Conservation (phyloP, 2,113 vertebrate species). For the Galeopterus variegatus region DNA sequence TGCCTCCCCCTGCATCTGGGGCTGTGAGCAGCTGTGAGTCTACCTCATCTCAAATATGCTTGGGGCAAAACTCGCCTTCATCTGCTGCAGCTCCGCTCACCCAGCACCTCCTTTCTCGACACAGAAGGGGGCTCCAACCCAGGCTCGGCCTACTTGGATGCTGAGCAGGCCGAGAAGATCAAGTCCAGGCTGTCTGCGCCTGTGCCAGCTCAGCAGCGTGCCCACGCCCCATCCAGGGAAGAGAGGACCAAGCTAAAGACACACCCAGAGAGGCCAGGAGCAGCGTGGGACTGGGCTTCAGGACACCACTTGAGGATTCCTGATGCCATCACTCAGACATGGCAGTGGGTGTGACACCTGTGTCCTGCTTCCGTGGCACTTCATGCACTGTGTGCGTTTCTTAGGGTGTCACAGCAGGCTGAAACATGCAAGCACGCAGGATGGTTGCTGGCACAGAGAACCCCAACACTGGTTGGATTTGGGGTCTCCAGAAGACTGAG, state of each 20-base stretch:
- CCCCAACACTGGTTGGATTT: neutral
- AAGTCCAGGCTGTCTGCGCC: neutral
- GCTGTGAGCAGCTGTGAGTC: neutral
- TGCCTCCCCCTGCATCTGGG: accelerated
- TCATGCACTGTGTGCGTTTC: neutral
- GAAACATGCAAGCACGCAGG: neutral
- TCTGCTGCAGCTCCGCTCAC: too few relatives aligned
- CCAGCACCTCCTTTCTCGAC: neutral
- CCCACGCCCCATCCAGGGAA: neutral
- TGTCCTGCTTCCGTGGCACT: neutral
- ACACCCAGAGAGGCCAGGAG: neutral
- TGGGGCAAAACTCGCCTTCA: neutral
- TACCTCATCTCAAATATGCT: neutral
- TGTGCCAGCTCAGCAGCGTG: neutral
- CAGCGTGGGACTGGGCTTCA: accelerated
- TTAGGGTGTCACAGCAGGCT: neutral
- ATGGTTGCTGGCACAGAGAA: neutral
- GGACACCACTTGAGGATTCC: too few relatives aligned
- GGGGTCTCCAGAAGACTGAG: neutral
- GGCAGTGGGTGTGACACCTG: neutral
- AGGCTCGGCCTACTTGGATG: neutral
- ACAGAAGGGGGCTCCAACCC: neutral
- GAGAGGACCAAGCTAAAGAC: neutral
- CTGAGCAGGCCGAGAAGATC: neutral
- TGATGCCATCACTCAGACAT: neutral